Evolutionary conservation across 1,140 invertebrate species (phyloP).

Genomic region (Chironomus striatipennis): DNA sequence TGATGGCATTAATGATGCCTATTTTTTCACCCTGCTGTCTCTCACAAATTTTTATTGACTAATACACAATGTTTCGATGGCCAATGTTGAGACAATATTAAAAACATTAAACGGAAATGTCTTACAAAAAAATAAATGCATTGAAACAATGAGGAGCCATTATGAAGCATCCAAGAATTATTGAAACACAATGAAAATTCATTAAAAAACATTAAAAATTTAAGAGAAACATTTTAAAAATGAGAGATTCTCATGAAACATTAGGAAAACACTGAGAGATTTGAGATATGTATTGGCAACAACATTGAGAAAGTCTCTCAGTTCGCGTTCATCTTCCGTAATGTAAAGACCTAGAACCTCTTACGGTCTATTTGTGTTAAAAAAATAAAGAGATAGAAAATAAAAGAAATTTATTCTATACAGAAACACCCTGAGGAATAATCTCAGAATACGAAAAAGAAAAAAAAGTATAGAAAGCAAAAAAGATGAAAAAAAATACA

Average conservation of each 20-base stretch:
- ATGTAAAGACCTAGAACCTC: neutral
- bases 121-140: no score
- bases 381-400: neutral
- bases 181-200: no score
- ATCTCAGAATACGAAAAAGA: neutral
- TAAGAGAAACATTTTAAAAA: neutral
- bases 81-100: no score
- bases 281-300: neutral
- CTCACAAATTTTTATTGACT: neutral
- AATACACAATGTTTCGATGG: no score
- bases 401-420: neutral
- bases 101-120: no score
- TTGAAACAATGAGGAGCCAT: no score
- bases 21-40: neutral
- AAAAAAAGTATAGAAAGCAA: neutral
- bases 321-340: neutral
- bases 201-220: neutral
- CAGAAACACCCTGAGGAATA: constrained; percentile 10
- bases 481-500: constrained; percentile 14
- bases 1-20: neutral
- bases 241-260: neutral
- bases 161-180: no score
- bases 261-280: neutral
- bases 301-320: neutral
- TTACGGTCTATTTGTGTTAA: neutral